Evolutionary conservation across 2,113 vertebrate species (phyloP).

Genomic region (Protobothrops flavoviridis): DNA sequence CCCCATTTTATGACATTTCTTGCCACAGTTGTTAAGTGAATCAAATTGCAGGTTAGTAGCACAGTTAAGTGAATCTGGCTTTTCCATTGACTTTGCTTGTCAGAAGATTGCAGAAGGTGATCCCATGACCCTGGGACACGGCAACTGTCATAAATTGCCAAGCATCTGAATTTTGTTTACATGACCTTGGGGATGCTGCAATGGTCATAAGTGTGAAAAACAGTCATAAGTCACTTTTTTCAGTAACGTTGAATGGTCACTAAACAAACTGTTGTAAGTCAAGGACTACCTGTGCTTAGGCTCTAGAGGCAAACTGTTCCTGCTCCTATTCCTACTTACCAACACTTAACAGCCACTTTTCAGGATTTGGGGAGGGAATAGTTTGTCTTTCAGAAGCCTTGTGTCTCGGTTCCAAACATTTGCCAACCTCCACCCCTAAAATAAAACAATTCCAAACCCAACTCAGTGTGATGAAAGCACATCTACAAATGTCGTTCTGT

Average conservation of each 20-base stretch:
- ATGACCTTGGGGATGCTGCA: background rate
- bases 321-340: background rate
- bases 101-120: background rate
- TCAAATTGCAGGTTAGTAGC: background rate
- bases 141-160: background rate
- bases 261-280: background rate
- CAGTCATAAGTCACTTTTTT: background rate
- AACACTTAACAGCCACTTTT: background rate
- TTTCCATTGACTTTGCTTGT: background rate
- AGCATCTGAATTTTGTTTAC: background rate
- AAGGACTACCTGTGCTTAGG: background rate
- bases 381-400: background rate
- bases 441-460: background rate
- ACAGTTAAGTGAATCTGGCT: background rate
- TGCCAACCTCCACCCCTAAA: background rate
- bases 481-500: background rate
- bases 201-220: background rate
- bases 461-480: background rate
- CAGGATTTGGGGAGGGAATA: background rate
- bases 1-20: background rate
- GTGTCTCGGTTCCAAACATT: background rate
- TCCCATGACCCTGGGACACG: too few relatives aligned
- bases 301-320: background rate
- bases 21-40: background rate
- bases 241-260: background rate